A percentile compares a stretch with the other conserved stretches of the same genome.
Evolutionary conservation across 1,140 invertebrate species (phyloP).

Genomic region (Melipona quadrifasciata): DNA sequence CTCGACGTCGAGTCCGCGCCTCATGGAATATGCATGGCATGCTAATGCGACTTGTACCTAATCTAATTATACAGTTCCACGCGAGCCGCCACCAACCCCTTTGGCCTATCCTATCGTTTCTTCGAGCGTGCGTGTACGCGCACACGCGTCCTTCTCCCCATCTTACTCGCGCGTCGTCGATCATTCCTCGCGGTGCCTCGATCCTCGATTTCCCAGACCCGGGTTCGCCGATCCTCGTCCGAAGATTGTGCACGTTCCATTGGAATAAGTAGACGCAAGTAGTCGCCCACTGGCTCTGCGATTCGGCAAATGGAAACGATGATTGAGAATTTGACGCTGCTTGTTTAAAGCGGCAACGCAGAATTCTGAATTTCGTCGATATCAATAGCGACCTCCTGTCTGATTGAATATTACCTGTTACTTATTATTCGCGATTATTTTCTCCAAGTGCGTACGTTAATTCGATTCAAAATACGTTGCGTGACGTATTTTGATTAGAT

Average conservation of each 20-base stretch:
- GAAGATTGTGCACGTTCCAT: background rate
- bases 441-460: too few species aligned
- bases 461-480: too few species aligned
- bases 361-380: too few species aligned
- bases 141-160: background rate
- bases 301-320: background rate
- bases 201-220: background rate
- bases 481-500: too few species aligned
- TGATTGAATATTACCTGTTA: too few species aligned
- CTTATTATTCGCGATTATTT: too few species aligned
- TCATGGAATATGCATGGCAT: conserved; percentile 79
- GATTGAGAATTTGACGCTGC: background rate
- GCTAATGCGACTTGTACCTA: conserved; percentile 76
- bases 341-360: background rate
- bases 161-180: background rate
- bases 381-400: too few species aligned
- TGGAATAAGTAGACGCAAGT: background rate
- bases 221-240: too few species aligned
- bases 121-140: conserved; percentile 42
- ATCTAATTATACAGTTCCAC: conserved; percentile 79
- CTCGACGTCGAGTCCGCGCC: conserved; percentile 56
- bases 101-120: conserved; percentile 54
- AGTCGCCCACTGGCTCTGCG: background rate
- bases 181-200: conserved; percentile 2
- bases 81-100: conserved; percentile 61